phyloP scores from a whole-genome alignment of 2,113 vertebrate species.

The Albula goreensis region DNA sequence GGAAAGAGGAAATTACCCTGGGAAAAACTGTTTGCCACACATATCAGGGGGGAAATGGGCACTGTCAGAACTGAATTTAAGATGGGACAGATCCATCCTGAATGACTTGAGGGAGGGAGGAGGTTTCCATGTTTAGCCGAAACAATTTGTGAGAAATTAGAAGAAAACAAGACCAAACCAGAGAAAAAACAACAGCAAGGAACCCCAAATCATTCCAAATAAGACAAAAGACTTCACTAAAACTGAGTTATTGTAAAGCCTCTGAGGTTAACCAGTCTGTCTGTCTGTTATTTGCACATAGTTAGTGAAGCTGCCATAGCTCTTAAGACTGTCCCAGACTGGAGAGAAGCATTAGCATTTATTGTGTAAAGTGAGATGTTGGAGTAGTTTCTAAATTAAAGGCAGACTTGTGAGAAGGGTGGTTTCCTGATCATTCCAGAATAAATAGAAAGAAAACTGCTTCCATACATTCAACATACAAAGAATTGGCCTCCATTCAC shows the following conservation, averaged over 20 bases:
- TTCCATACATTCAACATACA: conserved; percentile 61
- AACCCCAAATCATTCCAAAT: neutral
- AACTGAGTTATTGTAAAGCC: conserved; percentile 34
- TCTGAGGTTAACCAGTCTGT: conserved; percentile 46
- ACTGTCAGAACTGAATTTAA: neutral
- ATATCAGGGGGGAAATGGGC: neutral
- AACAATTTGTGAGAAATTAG: neutral
- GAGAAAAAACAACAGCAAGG: neutral
- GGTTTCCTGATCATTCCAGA: conserved; percentile 59
- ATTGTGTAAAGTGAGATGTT: conserved; percentile 53
- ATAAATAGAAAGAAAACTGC: conserved; percentile 65
- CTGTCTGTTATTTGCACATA: conserved; percentile 38
- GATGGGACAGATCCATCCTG: neutral
- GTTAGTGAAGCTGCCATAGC: conserved; percentile 33
- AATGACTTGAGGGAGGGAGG: neutral
- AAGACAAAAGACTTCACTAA: conserved; percentile 13
- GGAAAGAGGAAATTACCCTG: neutral
- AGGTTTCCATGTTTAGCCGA: neutral
- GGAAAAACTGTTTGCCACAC: neutral
- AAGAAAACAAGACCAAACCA: neutral
- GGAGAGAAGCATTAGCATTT: conserved; percentile 54
- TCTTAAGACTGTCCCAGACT: conserved; percentile 12
- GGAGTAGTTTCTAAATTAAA: conserved; percentile 61
- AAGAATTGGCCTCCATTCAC: conserved; percentile 63
- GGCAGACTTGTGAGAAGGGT: conserved; percentile 51